Evolutionary conservation across 64 coral and sea anemone genomes (phyloP), one percentile per base, ranked within the genome.

Genomic region (Montipora capricornis): DNA sequence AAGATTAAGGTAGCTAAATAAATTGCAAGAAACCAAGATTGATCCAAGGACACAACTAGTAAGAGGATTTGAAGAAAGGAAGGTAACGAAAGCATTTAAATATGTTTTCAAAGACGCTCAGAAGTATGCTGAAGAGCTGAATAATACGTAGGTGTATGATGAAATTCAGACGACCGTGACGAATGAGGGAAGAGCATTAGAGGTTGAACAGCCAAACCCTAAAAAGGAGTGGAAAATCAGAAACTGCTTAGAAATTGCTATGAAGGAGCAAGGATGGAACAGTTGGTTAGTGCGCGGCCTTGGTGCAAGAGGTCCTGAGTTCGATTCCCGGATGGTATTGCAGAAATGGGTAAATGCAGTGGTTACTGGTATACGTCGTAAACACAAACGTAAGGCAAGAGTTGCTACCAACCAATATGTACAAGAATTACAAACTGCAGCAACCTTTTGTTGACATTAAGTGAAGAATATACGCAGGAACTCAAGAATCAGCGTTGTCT

Each of bases 1-100:
- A 88, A 76, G 57, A 88, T 88, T 49, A 88, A 88, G 19, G 86
- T 74, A 47, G 12, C 86, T 15, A 88, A 88, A 12, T 88, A 74
- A 15, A 12, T 73, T 88, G 57, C 50, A 15, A 76, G 70, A 88
- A 75, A 20, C 49, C 4, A 88, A 88, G 68, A 88, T 74, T 17
- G 24, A 75, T 7, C 75, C 16, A 29, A 49, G 75, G 75, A 22
- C 5, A 37, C 37, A 37, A 37, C 37, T 37, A 37, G 37, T 37
- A 37, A 37, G 37, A 37, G 37, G 37, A 37, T 88, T 88, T 88
- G 68, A 88, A 75, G 69, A 88, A 49, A 88, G 46, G 86, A 88
- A 88, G 68, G 52, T 74, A 74, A 16, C 78, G 48, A 88, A 88
- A 49, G 68, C 45, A 74, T 47, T 88, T 19, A 88, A 55, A 49